Evolutionary conservation across 2,113 vertebrate species (phyloP).

Genomic region (Cyrtonyx montezumae): DNA sequence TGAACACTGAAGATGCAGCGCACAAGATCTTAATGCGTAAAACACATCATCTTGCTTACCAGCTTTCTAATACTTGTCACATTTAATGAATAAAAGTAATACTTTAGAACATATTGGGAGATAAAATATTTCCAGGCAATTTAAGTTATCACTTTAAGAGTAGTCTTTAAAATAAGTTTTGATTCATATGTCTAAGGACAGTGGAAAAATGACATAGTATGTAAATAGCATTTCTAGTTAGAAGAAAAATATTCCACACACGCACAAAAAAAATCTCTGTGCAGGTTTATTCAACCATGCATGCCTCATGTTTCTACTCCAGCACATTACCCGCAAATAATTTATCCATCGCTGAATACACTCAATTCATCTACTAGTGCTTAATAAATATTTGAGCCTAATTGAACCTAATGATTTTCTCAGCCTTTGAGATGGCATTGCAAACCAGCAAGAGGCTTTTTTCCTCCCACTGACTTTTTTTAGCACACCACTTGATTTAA

Average conservation of each 20-base stretch:
- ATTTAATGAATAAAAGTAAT: background rate
- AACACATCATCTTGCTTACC: background rate
- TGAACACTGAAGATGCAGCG: background rate
- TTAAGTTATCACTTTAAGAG: background rate
- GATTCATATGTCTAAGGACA: background rate
- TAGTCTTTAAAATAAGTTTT: conserved; percentile 24
- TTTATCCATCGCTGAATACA: conserved; percentile 63
- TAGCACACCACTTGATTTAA: background rate
- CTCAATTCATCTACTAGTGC: conserved; percentile 51
- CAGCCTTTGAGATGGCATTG: background rate
- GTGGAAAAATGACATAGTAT: background rate
- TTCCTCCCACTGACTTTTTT: background rate
- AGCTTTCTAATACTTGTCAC: background rate
- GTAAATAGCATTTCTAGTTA: conserved; percentile 1
- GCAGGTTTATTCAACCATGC: conserved; percentile 63
- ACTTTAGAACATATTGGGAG: background rate
- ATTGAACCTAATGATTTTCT: conserved; percentile 77
- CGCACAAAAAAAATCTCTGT: background rate
- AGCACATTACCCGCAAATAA: conserved; percentile 77
- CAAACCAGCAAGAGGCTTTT: background rate
- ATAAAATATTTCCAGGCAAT: background rate
- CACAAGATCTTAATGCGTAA: background rate
- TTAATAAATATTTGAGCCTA: conserved; percentile 77
- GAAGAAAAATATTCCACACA: conserved; percentile 57
- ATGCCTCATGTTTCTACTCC: conserved; percentile 41